Conservation (phyloP, 2,797 vertebrate species). For the Phyllotis vaccarum region DNA sequence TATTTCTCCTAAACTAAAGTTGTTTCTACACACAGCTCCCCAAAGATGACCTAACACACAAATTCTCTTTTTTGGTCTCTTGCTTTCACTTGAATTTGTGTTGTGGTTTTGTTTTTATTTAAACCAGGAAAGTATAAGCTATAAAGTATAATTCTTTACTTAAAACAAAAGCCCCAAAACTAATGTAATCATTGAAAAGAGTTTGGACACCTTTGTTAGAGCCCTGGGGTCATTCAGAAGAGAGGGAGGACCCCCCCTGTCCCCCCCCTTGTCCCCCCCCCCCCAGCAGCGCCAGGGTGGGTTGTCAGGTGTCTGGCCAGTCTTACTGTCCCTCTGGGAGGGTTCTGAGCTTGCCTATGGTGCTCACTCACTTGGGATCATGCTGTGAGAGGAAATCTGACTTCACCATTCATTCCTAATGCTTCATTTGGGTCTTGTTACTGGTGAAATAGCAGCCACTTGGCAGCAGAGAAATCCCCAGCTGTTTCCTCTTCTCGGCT, state of each 20-base stretch:
- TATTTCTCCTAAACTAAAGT: not conserved
- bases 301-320: not conserved
- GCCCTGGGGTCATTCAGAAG: not conserved
- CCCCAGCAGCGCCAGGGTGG: not conserved
- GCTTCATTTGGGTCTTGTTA: not conserved
- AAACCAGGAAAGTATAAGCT: not conserved
- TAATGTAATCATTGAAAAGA: not conserved
- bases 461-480: not conserved
- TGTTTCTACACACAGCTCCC: not conserved
- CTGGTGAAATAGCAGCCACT: not conserved
- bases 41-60: not conserved
- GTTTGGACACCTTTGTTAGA: not conserved
- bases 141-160: constrained; percentile 14
- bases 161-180: not conserved
- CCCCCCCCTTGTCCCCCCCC: not conserved
- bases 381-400: not conserved
- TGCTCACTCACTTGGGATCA: not conserved
- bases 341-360: not conserved
- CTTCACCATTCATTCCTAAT: not conserved
- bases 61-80: not conserved
- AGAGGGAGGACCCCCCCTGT: not conserved
- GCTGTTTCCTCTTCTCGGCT: too few relatives aligned
- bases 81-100: constrained; percentile 17
- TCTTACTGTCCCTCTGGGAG: accelerated
- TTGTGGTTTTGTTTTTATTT: constrained; percentile 62